A percentile compares a stretch with the other conserved stretches of the same genome.
These are phyloP conservation scores for Trogon melanurus DNA, from an alignment of 2,113 vertebrate species.

Conservation along the genomic window DNA sequence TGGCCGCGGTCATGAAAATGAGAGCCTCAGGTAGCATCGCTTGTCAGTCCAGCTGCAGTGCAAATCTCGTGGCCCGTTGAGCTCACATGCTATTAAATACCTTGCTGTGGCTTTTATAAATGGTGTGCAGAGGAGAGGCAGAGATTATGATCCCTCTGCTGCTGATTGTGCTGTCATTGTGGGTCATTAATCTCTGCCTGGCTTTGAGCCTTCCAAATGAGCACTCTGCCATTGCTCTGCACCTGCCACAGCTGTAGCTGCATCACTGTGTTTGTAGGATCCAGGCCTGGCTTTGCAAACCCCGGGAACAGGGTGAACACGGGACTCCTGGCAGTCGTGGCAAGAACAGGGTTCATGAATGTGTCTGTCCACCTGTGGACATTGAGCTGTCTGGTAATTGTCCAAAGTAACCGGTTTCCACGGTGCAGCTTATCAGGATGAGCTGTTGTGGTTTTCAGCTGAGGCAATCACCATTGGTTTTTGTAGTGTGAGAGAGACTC, in stretches of 20 bases:
- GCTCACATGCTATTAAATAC: neutral
- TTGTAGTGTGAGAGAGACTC: neutral
- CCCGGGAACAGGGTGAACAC: rapidly evolving
- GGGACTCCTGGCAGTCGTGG: neutral
- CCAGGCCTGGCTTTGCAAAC: neutral
- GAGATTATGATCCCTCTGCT: neutral
- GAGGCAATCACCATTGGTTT: neutral
- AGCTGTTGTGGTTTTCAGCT: neutral
- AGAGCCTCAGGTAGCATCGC: neutral
- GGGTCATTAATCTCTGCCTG: neutral
- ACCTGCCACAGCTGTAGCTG: neutral
- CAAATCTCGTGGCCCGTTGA: neutral
- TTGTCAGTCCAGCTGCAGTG: neutral
- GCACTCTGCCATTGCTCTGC: neutral
- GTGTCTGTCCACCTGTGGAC: neutral
- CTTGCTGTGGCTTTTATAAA: neutral
- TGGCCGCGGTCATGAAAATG: neutral
- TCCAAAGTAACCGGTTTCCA: rapidly evolving
- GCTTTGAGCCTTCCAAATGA: neutral
- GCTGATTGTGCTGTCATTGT: neutral
- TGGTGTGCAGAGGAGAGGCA: neutral
- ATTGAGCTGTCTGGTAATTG: neutral
- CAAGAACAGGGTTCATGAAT: rapidly evolving
- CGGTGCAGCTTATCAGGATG: neutral
- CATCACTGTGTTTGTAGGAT: neutral